Conservation (phyloP, 2,888 invertebrate genomes). For the Xylophagus ater region DNA sequence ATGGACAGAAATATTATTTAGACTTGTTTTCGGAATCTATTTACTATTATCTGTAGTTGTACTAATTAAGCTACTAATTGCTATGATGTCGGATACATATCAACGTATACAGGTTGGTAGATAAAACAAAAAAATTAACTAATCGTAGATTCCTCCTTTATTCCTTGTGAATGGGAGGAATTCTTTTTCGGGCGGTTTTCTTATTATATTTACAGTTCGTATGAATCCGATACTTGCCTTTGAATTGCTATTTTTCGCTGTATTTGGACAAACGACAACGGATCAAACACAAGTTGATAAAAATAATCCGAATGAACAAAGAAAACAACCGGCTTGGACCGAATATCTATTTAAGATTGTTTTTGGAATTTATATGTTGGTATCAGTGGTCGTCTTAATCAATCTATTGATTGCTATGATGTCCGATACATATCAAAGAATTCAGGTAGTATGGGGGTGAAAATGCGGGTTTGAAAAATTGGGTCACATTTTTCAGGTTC, state of each 20-base stretch:
- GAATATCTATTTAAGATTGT: constrained; percentile 77
- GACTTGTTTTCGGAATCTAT: constrained; percentile 91
- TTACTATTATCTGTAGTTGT: constrained; percentile 97
- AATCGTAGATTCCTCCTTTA: constrained; percentile 14
- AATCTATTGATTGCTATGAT: constrained; percentile 99
- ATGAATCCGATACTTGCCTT: constrained; percentile 88
- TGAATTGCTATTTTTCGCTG: constrained; percentile 97
- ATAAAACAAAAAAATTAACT: constrained; percentile 25
- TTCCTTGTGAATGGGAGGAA: too few species aligned
- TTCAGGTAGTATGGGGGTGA: constrained; percentile 61
- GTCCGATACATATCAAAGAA: constrained; percentile 99
- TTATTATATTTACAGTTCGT: constrained; percentile 54
- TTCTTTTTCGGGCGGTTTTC: constrained; percentile 3
- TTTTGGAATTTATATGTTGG: constrained; percentile 94
- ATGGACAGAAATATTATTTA: constrained; percentile 80
- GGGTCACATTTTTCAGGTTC: not conserved
- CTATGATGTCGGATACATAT: constrained; percentile 99
- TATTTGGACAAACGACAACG: constrained; percentile 88
- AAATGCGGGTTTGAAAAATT: not conserved
- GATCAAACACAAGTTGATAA: constrained; percentile 63
- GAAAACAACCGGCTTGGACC: constrained; percentile 69
- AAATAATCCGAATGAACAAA: constrained; percentile 41
- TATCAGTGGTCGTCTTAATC: constrained; percentile 96
- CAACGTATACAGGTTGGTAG: constrained; percentile 92
- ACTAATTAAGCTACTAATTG: constrained; percentile 96